Percentiles rank a stretch among this genome's conserved stretches.
Evolutionary conservation across 1,140 invertebrate genomes (phyloP).

Genomic region (Drosophila athabasca): DNA sequence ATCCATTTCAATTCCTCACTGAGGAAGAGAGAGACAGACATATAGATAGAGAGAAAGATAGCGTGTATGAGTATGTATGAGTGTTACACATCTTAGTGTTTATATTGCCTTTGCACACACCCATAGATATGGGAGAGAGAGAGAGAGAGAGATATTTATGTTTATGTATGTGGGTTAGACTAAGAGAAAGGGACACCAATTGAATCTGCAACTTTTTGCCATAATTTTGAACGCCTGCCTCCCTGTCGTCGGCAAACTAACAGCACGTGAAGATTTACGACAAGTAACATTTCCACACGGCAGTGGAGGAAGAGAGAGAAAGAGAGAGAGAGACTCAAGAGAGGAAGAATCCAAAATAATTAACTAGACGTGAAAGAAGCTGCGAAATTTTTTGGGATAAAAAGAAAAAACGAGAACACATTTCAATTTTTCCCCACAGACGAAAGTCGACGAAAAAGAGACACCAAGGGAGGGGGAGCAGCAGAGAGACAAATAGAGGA

Average conservation of each 20-base stretch:
- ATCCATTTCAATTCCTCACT: too few relatives aligned
- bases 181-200: background rate
- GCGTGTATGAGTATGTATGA: too few relatives aligned
- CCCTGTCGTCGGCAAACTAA: background rate
- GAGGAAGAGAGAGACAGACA: too few relatives aligned
- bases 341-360: background rate
- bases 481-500: too few relatives aligned
- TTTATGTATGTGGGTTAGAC: background rate
- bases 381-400: constrained; percentile 40
- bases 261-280: constrained; percentile 11
- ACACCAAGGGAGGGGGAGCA: too few relatives aligned
- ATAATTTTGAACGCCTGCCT: constrained; percentile 9
- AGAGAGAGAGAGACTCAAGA: too few relatives aligned
- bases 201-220: constrained; percentile 16
- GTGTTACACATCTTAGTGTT: too few relatives aligned
- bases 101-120: too few relatives aligned
- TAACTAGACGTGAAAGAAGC: constrained; percentile 20
- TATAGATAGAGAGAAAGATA: too few relatives aligned
- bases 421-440: constrained; percentile 39
- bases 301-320: background rate
- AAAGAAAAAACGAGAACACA: constrained; percentile 49
- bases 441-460: constrained; percentile 3
- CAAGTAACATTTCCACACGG: background rate
- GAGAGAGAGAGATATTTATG: too few relatives aligned
- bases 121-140: too few relatives aligned